Base-by-base conservation (phyloP, 2,797 vertebrate genomes). In the Sternarchorhynchus goeldii region DNA sequence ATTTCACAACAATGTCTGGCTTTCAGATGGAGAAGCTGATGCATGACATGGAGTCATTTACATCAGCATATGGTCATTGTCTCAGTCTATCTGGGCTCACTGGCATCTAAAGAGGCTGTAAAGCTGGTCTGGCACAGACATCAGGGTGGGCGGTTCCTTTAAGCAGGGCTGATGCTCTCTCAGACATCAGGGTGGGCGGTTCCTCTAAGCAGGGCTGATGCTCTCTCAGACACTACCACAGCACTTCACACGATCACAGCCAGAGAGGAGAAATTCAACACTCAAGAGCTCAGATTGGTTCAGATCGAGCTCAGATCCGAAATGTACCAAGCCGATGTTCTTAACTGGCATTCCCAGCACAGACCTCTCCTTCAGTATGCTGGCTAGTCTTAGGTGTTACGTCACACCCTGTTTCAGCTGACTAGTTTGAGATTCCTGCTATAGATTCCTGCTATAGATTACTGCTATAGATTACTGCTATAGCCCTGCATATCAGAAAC, bases 1-100 rank as follows among this genome's bases (percentile, higher is more conserved):
- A 83, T 76, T 86, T 72, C 36, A 31, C 12, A 20, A 74, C 58
- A 14, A 75, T 25, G 86, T 82, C 77, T 82, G 86, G 77, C 71
- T 87, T 84, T 85, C 82, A 85, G 63, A 79, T 79, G 77, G 55
- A 67, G 71, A 60, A 53, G 63, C 25, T 73, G 66, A 69, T 4
- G 62, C 55, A 31, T 17, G 77, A 66, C 20, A 72, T 45, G 10
- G 50, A 56, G 21, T 36, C 14, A 74, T 78, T 70, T 70, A 67
- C 32, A 74, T 60, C 14, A n/a, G 39, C 31, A 20, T 68, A 66
- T 18, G 55, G 56, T 65, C 41, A 65, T 73, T 41, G 25, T 81
- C 59, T 64, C 16, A 14, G 32, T 17, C 16, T 16, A 57, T 12
- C 18, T 39, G 71, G 50, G 6, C 20, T 57, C 45, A 57, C 17